These are phyloP conservation scores for Pectinophora gossypiella DNA, from an alignment of 1,140 invertebrate species.

Conservation along the genomic window DNA sequence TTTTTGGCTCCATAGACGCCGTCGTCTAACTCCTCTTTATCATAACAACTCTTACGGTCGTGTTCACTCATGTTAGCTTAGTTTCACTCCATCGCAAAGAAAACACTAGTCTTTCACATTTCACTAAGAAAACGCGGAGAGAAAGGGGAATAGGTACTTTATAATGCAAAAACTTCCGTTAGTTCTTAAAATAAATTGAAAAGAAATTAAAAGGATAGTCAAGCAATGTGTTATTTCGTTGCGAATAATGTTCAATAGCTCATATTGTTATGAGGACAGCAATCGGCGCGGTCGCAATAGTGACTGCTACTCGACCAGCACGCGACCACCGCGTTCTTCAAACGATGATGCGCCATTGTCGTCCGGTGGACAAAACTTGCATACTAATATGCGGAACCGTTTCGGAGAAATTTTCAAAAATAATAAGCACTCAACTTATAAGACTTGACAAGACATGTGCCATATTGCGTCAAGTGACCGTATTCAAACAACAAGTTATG, in stretches of 20 bases:
- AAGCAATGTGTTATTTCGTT: conserved; percentile 26
- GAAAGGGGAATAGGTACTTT: too few relatives aligned
- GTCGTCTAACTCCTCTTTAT: conserved; percentile 48
- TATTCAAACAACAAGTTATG: too few relatives aligned
- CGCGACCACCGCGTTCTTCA: conserved; percentile 31
- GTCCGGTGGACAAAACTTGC: conserved; percentile 53
- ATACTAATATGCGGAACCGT: conserved; percentile 45
- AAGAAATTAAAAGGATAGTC: background rate
- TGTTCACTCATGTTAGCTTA: conserved; percentile 55
- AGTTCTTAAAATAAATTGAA: too few relatives aligned
- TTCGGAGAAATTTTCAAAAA: background rate
- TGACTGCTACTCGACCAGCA: conserved; percentile 35
- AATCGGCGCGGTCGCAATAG: conserved; percentile 56
- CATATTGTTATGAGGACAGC: conserved; percentile 58
- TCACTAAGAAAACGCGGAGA: too few relatives aligned
- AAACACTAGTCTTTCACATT: background rate
- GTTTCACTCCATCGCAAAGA: background rate
- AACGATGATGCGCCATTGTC: conserved; percentile 38
- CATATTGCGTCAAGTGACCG: too few relatives aligned
- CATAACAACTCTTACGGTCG: conserved; percentile 47
- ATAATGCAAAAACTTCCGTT: too few relatives aligned
- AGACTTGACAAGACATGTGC: too few relatives aligned
- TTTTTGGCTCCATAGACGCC: conserved; percentile 56
- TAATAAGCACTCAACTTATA: too few relatives aligned
- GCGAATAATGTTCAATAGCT: conserved; percentile 55